phyloP scores from a whole-genome alignment of 2,888 invertebrate species.

The Drosophila neotestacea region DNA sequence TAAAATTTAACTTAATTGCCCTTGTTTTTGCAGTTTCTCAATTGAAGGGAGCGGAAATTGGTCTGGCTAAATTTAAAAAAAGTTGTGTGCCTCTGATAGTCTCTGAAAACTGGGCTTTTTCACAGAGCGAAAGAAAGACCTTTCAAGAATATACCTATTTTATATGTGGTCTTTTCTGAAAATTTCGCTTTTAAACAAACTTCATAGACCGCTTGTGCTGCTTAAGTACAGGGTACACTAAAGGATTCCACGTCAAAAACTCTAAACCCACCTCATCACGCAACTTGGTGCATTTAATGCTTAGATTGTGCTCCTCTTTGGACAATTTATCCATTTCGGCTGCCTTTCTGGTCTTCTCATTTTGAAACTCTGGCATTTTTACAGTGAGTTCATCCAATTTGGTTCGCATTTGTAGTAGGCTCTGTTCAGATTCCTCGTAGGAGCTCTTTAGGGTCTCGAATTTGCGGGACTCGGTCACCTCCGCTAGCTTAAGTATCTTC shows the following conservation, averaged over 20 bases:
- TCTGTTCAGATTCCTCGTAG: conserved; percentile 87
- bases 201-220: background rate
- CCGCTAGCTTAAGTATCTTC: conserved; percentile 88
- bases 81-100: too few species aligned
- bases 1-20: too few species aligned
- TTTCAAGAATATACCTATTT: too few species aligned
- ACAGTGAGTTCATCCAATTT: conserved; percentile 88
- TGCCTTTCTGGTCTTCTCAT: conserved; percentile 86
- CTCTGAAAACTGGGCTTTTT: too few species aligned
- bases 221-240: background rate
- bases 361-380: conserved; percentile 85
- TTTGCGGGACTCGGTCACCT: conserved; percentile 83
- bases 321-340: conserved; percentile 73
- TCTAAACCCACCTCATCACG: conserved; percentile 73
- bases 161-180: too few species aligned
- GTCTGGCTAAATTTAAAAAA: too few species aligned
- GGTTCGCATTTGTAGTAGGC: conserved; percentile 87
- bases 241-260: background rate
- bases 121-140: too few species aligned
- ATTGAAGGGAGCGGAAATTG: too few species aligned
- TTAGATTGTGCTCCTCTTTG: conserved; percentile 85
- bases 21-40: too few species aligned
- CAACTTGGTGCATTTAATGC: conserved; percentile 77
- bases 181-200: too few species aligned
- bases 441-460: conserved; percentile 79